Percentiles rank a stretch among this genome's conserved stretches.
phyloP scores from a whole-genome alignment of 2,797 vertebrate species.

The Alectoris magna region DNA sequence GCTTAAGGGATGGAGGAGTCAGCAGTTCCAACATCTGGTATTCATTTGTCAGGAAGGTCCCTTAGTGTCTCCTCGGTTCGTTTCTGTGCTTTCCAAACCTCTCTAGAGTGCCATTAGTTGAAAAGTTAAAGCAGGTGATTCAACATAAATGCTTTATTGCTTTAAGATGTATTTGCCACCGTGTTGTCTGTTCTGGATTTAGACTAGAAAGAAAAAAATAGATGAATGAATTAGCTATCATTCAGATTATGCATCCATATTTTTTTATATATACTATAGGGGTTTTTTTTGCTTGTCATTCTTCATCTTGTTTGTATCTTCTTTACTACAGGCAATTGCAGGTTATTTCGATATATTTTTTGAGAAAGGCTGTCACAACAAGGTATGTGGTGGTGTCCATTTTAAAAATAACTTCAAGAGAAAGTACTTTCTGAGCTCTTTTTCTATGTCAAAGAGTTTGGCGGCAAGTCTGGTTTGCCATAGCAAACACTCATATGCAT shows the following conservation, averaged over 20 bases:
- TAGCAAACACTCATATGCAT: conserved; percentile 77
- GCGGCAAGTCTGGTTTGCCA: conserved; percentile 75
- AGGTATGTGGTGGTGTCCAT: conserved; percentile 79
- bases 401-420: conserved; percentile 81
- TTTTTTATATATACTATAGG: background rate
- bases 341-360: conserved; percentile 97
- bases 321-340: conserved; percentile 87
- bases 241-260: background rate
- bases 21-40: background rate
- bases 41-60: background rate
- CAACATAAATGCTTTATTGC: background rate
- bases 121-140: background rate
- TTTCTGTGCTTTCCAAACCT: background rate
- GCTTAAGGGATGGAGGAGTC: background rate
- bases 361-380: conserved; percentile 89
- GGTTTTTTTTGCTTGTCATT: background rate
- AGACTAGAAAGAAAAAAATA: background rate
- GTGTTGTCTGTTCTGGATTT: background rate
- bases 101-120: background rate
- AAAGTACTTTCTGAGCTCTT: conserved; percentile 33
- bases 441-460: conserved; percentile 72
- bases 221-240: background rate
- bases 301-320: background rate
- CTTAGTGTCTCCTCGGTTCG: background rate
- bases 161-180: background rate